A percentile compares a stretch with the other conserved stretches of the same genome.
phyloP scores from a whole-genome alignment of 2,888 invertebrate genomes.

The Erebia epiphron region DNA sequence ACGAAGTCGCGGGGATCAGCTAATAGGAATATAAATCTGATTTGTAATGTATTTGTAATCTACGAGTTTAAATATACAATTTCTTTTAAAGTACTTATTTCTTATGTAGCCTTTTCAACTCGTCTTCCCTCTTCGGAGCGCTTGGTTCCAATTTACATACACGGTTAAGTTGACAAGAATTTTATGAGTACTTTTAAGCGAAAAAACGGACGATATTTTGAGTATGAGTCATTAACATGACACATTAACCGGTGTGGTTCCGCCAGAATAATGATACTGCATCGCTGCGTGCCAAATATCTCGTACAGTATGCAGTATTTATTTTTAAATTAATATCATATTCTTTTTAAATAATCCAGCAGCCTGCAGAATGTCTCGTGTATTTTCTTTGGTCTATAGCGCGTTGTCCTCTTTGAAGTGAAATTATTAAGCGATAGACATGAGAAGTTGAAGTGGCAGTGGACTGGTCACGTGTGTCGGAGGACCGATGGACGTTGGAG shows the following conservation, averaged over 20 bases:
- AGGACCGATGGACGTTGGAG: too few species aligned
- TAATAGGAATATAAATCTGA: not conserved
- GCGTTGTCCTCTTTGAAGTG: not conserved
- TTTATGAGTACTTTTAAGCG: conserved; percentile 52
- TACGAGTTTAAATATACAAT: not conserved
- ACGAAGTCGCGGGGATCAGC: too few species aligned
- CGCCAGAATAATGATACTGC: conserved; percentile 59
- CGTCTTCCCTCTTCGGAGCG: not conserved
- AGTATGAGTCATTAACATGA: conserved; percentile 63
- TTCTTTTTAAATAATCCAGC: not conserved
- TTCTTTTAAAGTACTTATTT: not conserved
- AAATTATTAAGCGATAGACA: not conserved
- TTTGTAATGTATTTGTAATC: not conserved
- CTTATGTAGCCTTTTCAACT: not conserved
- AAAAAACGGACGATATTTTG: conserved; percentile 62
- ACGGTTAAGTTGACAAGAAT: conserved; percentile 35
- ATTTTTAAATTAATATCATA: conserved; percentile 11
- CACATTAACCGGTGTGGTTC: conserved; percentile 62
- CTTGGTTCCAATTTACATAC: conserved; percentile 28
- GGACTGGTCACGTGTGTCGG: too few species aligned
- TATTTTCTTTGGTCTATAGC: not conserved
- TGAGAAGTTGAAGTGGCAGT: too few species aligned
- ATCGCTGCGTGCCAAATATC: conserved; percentile 33
- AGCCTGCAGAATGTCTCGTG: not conserved
- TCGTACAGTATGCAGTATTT: conserved; percentile 9